Evolutionary conservation across 2,888 invertebrate species (phyloP).

Genomic region (Lasioglossum leucozonium): DNA sequence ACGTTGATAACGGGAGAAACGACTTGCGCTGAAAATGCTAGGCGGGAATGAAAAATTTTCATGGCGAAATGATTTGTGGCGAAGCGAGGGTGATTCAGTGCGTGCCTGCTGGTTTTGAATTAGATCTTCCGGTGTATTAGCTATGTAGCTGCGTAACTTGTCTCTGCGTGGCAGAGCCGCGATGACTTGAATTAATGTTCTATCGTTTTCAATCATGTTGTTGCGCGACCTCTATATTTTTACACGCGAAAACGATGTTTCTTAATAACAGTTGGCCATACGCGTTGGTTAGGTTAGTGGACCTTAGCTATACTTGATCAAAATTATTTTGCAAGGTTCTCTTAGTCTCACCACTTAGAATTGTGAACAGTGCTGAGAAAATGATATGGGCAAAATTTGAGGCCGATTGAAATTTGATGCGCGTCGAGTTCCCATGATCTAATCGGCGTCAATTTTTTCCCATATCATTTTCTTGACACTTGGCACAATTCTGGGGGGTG

Average conservation of each 20-base stretch:
- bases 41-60: neutral
- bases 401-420: too few relatives aligned
- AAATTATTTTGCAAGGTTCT: too few relatives aligned
- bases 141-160: neutral
- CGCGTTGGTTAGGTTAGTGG: too few relatives aligned
- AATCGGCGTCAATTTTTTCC: too few relatives aligned
- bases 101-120: neutral
- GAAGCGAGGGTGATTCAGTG: neutral
- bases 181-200: neutral
- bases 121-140: slow-evolving; percentile 1
- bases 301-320: too few relatives aligned
- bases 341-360: too few relatives aligned
- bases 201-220: neutral
- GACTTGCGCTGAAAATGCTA: neutral
- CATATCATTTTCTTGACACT: too few relatives aligned
- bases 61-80: neutral
- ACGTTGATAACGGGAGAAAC: neutral
- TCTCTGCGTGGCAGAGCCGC: neutral
- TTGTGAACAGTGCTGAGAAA: too few relatives aligned
- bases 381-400: too few relatives aligned
- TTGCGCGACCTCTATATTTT: neutral
- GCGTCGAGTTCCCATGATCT: too few relatives aligned
- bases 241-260: neutral
- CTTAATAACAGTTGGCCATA: neutral
- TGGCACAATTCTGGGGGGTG: too few relatives aligned